Percentiles rank a stretch among this genome's conserved stretches.
phyloP scores from a whole-genome alignment of 1,140 invertebrate species.

The Zaprionus tsacasi region DNA sequence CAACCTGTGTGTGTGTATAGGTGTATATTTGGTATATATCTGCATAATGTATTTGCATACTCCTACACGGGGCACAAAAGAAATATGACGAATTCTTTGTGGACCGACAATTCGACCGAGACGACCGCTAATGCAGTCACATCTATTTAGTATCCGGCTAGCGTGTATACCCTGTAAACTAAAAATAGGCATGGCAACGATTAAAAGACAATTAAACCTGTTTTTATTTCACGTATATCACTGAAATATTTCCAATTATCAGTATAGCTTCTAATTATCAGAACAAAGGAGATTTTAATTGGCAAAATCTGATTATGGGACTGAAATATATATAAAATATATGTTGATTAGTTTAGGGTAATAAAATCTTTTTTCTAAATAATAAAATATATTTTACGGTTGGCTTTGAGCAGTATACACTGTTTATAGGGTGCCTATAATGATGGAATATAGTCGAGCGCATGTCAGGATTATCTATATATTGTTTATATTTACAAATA shows the following conservation, averaged over 20 bases:
- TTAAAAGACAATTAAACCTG: not conserved
- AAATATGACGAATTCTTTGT: slow-evolving; percentile 27
- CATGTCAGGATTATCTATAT: too few relatives aligned
- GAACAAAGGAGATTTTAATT: too few relatives aligned
- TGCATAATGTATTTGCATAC: slow-evolving; percentile 17
- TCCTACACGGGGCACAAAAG: slow-evolving; percentile 10
- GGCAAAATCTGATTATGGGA: too few relatives aligned
- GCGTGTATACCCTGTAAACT: slow-evolving; percentile 14
- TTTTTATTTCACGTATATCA: not conserved
- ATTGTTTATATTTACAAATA: too few relatives aligned
- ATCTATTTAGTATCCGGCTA: not conserved
- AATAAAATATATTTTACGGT: not conserved
- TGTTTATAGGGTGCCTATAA: too few relatives aligned
- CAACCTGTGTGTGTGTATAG: not conserved
- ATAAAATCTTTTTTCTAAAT: not conserved
- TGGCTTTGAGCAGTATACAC: too few relatives aligned
- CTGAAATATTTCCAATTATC: not conserved
- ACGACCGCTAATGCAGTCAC: slow-evolving; percentile 1
- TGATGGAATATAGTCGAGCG: too few relatives aligned
- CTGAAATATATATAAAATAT: not conserved
- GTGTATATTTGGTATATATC: slow-evolving; percentile 21
- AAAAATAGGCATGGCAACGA: not conserved
- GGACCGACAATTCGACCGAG: slow-evolving; percentile 32
- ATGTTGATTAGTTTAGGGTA: not conserved
- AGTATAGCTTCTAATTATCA: too few relatives aligned